phyloP scores from a whole-genome alignment of 2,888 invertebrate species.

The Cephalotes varians region DNA sequence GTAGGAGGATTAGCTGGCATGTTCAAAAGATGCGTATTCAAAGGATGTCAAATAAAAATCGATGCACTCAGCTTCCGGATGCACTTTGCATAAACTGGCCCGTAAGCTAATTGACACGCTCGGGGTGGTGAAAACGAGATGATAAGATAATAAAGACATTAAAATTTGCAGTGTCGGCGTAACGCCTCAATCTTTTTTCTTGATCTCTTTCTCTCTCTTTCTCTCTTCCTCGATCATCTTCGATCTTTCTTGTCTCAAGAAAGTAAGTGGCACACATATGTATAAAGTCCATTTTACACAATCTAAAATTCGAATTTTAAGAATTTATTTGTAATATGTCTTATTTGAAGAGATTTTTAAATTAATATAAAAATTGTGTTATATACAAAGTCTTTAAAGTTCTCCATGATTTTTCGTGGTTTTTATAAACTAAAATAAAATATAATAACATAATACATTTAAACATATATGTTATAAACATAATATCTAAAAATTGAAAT shows the following conservation, averaged over 20 bases:
- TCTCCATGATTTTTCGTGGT: background rate
- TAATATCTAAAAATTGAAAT: conserved; percentile 4
- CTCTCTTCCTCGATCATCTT: background rate
- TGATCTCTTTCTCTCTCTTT: too few species aligned
- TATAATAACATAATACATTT: background rate
- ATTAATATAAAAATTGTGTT: background rate
- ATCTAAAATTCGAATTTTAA: background rate
- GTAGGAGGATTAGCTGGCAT: background rate
- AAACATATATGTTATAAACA: background rate
- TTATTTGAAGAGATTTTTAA: background rate
- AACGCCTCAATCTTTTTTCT: background rate
- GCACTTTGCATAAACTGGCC: conserved; percentile 21
- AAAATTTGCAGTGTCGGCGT: background rate
- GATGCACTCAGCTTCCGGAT: background rate
- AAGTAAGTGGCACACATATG: background rate
- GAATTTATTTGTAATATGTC: background rate
- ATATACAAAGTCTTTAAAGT: background rate
- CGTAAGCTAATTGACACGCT: background rate
- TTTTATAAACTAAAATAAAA: background rate
- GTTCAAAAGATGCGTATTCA: background rate
- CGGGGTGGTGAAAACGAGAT: conserved; percentile 42
- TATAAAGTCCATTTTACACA: background rate
- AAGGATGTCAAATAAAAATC: background rate
- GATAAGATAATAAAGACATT: conserved; percentile 6
- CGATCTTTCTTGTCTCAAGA: background rate